Evolutionary conservation across 2,888 invertebrate species (phyloP), one percentile per base, ranked within the genome.

Genomic region (Acanthosoma haemorrhoidale): DNA sequence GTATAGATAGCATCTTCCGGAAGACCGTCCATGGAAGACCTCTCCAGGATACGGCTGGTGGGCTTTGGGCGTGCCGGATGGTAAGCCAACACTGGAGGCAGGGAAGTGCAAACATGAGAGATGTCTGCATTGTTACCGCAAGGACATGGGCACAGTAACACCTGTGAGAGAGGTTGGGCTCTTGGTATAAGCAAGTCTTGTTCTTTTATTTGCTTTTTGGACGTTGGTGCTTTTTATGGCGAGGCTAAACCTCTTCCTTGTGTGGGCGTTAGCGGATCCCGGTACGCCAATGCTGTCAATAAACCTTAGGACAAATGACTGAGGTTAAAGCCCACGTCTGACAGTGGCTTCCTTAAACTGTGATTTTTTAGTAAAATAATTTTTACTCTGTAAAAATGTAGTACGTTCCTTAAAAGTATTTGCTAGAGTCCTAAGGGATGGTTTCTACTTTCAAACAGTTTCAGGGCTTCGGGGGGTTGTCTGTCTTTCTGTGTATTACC

Each of bases 51-150:
- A 25, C 13, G n/a, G n/a, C n/a, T n/a, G n/a, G n/a, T n/a, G n/a
- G n/a, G n/a, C n/a, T n/a, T 9, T 51, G 51, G 51, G 51, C 29
- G 51, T 51, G 51, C 51, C 51, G 51, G 51, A 51, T 32, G 32
- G 4, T 32, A 9, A 32, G 9, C 32, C 5, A 32, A 51, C n/a
- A 4, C 13, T 2, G 25, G 11, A 13, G 38, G n/a, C 51, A 51
- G 25, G 51, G 51, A 51, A 25, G 29, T 51, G 51, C 51, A 51
- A 51, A 51, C 43, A 43, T 11, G 25, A 51, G 51, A 25, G 51
- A 21, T 51, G 25, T 29, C 13, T 18, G 21, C 25, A 43, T 43
- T 51, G 29, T 51, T 15, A 13, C 13, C 25, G 51, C 51, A 51
- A 51, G 51, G 51, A 25, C 51, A 11, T n/a, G 13, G 21, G 5